phyloP scores from a whole-genome alignment of 2,113 vertebrate species.

The Holacanthus passer region DNA sequence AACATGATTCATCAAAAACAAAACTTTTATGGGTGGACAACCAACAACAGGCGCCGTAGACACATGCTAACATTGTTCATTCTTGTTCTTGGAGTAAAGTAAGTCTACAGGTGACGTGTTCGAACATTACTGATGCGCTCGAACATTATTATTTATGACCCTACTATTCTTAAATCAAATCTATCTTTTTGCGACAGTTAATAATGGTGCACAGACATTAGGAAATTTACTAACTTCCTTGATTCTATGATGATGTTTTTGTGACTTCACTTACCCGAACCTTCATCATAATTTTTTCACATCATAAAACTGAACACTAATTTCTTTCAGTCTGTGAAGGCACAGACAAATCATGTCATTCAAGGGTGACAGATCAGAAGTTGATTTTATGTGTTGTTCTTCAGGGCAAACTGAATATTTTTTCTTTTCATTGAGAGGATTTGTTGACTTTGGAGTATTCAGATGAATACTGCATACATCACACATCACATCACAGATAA shows the following conservation, averaged over 20 bases:
- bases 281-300: too few relatives aligned
- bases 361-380: too few relatives aligned
- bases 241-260: too few relatives aligned
- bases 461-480: background rate
- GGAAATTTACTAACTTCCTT: background rate
- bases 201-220: background rate
- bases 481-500: background rate
- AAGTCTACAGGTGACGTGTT: background rate
- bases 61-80: conserved; percentile 17
- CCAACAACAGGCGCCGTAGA: background rate
- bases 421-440: too few relatives aligned
- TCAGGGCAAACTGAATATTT: too few relatives aligned
- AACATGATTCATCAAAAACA: conserved; percentile 48
- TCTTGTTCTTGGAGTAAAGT: background rate
- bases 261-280: too few relatives aligned
- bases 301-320: too few relatives aligned
- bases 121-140: too few relatives aligned
- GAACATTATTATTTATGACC: conserved; percentile 7
- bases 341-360: too few relatives aligned
- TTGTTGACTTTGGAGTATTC: background rate
- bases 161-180: background rate
- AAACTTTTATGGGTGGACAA: conserved; percentile 34
- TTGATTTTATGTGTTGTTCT: too few relatives aligned
- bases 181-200: background rate
- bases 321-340: too few relatives aligned